Conservation (phyloP, 1,140 invertebrate genomes). For the Neuroterus valhalla region DNA sequence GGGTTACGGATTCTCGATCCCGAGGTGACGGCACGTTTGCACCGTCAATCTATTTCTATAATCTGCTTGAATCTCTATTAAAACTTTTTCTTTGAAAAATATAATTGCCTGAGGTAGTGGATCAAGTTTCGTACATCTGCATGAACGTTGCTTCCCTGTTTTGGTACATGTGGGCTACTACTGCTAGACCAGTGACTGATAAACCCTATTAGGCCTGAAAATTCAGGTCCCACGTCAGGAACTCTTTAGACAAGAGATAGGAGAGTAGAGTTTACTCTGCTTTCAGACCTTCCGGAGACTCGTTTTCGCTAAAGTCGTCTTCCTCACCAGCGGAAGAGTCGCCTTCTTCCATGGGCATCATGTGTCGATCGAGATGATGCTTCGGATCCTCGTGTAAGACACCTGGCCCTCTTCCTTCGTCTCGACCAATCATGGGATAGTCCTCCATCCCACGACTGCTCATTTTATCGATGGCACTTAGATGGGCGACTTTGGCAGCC, state of each 20-base stretch:
- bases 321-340: constrained; percentile 66
- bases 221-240: background rate
- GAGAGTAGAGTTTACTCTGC: constrained; percentile 55
- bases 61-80: constrained; percentile 33
- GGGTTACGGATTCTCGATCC: constrained; percentile 2
- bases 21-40: constrained; percentile 2
- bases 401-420: constrained; percentile 61
- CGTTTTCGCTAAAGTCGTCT: constrained; percentile 70
- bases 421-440: constrained; percentile 67
- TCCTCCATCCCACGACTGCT: constrained; percentile 62
- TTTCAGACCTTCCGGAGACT: constrained; percentile 65
- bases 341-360: constrained; percentile 41
- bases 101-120: constrained; percentile 56
- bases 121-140: constrained; percentile 46
- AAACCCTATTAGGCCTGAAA: background rate
- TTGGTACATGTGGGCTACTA: constrained; percentile 27
- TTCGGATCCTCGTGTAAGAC: constrained; percentile 65
- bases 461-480: constrained; percentile 79
- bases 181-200: constrained; percentile 28
- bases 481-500: constrained; percentile 82
- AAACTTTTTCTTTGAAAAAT: constrained; percentile 43
- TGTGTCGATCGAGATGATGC: constrained; percentile 55
- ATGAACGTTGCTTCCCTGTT: constrained; percentile 26
- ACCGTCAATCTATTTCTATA: constrained; percentile 33
- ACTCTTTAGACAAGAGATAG: background rate